Percentiles rank a stretch among this genome's conserved stretches.
These are phyloP conservation scores for Pempheris klunzingeri DNA, from an alignment of 2,797 vertebrate species.

Conservation along the genomic window DNA sequence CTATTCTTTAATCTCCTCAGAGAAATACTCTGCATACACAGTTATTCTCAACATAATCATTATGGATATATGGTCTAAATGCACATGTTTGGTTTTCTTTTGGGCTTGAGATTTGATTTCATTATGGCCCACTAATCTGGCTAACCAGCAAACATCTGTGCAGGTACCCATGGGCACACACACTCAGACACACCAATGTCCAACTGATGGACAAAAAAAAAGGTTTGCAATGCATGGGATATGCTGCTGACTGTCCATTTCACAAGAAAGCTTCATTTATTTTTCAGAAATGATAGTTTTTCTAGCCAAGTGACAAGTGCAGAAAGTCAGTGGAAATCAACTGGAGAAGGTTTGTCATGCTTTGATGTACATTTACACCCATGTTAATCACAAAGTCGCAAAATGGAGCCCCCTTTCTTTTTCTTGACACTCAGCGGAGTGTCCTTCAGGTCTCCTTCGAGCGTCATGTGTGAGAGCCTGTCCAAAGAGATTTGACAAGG, in stretches of 20 bases:
- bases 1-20: slow-evolving; percentile 84
- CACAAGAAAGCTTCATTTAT: slow-evolving; percentile 29
- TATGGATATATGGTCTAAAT: slow-evolving; percentile 71
- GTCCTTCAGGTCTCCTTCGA: slow-evolving; percentile 83
- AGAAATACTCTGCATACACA: slow-evolving; percentile 73
- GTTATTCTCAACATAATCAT: slow-evolving; percentile 75
- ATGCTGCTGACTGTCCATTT: slow-evolving; percentile 36
- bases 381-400: slow-evolving; percentile 63
- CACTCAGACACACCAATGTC: background rate
- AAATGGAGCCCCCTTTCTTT: slow-evolving; percentile 67
- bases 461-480: slow-evolving; percentile 79
- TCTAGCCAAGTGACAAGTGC: slow-evolving; percentile 22
- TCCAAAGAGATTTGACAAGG: slow-evolving; percentile 86
- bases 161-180: slow-evolving; percentile 10
- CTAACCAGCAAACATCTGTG: slow-evolving; percentile 70
- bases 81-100: slow-evolving; percentile 66
- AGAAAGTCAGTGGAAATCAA: slow-evolving; percentile 42
- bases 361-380: slow-evolving; percentile 46
- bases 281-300: slow-evolving; percentile 22
- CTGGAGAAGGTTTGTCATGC: slow-evolving; percentile 35
- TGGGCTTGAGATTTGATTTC: slow-evolving; percentile 66
- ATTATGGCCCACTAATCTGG: slow-evolving; percentile 72
- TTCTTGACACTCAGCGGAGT: slow-evolving; percentile 61
- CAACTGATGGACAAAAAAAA: no score
- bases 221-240: slow-evolving; percentile 14